phyloP scores from a whole-genome alignment of 2,113 vertebrate genomes.

The human region DNA sequence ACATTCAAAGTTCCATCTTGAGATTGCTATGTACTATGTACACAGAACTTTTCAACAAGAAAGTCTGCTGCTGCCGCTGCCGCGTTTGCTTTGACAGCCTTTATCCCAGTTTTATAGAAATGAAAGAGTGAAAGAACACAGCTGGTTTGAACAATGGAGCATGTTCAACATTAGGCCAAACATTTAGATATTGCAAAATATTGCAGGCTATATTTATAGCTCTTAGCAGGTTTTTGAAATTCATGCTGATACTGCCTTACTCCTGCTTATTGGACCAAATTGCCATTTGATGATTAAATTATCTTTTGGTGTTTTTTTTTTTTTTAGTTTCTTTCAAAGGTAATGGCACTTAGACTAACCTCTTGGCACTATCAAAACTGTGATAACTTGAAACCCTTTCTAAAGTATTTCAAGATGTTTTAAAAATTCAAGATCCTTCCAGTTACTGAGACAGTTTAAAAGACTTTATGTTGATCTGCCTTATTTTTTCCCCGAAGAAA shows the following conservation, averaged over 20 bases:
- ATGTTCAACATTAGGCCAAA: constrained; percentile 90
- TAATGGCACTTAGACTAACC: constrained; percentile 59
- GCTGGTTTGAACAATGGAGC: constrained; percentile 88
- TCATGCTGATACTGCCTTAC: constrained; percentile 86
- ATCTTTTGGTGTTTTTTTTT: constrained; percentile 63
- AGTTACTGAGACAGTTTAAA: constrained; percentile 18
- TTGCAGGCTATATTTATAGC: constrained; percentile 90
- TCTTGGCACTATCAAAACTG: constrained; percentile 65
- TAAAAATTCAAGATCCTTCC: constrained; percentile 48
- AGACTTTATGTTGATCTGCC: constrained; percentile 21
- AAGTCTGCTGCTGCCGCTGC: constrained; percentile 86
- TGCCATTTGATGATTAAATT: constrained; percentile 84
- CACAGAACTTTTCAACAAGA: constrained; percentile 89
- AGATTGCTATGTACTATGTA: constrained; percentile 89
- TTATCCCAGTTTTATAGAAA: constrained; percentile 89
- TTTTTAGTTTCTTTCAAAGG: constrained; percentile 72
- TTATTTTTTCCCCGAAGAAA: constrained; percentile 54
- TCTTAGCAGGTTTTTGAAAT: constrained; percentile 86
- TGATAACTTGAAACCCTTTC: constrained; percentile 58
- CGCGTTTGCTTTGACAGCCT: constrained; percentile 89
- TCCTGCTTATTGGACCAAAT: constrained; percentile 85
- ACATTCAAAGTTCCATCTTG: constrained; percentile 90
- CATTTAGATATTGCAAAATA: constrained; percentile 91
- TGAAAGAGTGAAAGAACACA: constrained; percentile 90
- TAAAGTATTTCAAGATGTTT: constrained; percentile 64